Conservation (phyloP, 2,888 invertebrate genomes). For the Geophilus truncorum region DNA sequence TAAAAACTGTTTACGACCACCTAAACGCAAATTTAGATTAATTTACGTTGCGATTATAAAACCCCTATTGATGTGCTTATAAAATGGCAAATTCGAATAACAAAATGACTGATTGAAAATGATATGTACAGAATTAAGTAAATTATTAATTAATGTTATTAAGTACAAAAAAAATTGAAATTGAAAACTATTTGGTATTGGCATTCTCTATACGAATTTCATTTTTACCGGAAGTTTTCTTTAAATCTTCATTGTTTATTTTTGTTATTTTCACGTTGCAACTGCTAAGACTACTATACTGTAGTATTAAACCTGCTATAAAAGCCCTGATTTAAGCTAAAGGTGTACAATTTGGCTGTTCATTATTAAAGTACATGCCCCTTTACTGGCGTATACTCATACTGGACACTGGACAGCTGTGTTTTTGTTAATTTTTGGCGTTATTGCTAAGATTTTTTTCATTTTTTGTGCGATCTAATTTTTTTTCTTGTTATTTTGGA, state of each 20-base stretch:
- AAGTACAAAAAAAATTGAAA: not conserved
- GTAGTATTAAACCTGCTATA: not conserved
- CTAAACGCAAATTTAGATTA: not conserved
- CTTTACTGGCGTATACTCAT: too few species aligned
- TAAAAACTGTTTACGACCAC: not conserved
- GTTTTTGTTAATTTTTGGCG: not conserved
- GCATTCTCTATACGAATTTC: not conserved
- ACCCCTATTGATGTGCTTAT: not conserved
- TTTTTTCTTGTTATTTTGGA: not conserved
- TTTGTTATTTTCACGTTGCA: not conserved
- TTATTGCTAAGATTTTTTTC: not conserved
- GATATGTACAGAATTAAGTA: not conserved
- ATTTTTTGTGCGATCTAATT: too few species aligned
- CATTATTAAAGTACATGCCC: not conserved
- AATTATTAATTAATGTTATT: not conserved
- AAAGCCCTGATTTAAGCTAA: not conserved
- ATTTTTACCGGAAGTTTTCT: not conserved
- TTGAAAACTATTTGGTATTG: not conserved
- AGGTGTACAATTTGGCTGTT: not conserved
- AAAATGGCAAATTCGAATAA: slow-evolving; percentile 1
- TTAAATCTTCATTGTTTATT: not conserved
- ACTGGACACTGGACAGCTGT: not conserved
- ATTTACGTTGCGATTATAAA: not conserved
- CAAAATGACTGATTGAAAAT: slow-evolving; percentile 14
- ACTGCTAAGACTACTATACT: too few species aligned